phyloP scores from a whole-genome alignment of 2,797 vertebrate species.

The Carcharodon carcharias region DNA sequence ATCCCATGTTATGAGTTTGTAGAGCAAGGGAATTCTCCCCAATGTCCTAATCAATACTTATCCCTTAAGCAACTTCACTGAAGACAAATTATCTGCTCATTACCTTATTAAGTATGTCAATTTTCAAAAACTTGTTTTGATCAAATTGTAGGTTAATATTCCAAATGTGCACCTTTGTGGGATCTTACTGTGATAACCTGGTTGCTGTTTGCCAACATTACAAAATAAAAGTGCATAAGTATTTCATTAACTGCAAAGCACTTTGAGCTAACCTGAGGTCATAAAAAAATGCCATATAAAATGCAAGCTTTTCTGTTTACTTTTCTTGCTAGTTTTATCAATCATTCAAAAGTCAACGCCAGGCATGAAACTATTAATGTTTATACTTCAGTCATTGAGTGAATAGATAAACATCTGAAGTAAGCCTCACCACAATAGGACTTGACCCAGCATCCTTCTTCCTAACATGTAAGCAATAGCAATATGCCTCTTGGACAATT shows the following conservation, averaged over 20 bases:
- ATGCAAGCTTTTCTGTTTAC: background rate
- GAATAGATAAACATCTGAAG: background rate
- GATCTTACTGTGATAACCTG: background rate
- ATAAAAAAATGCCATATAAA: background rate
- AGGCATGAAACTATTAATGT: background rate
- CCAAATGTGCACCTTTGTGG: background rate
- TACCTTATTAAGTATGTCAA: background rate
- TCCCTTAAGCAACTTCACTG: background rate
- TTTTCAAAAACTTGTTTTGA: no score
- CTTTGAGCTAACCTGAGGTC: background rate
- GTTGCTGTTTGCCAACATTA: background rate
- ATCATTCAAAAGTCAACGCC: background rate
- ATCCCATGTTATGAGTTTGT: background rate
- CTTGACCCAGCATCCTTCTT: background rate
- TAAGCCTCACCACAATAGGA: background rate
- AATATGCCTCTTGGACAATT: background rate
- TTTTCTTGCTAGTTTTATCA: background rate
- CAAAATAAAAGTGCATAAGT: background rate
- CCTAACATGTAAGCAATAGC: background rate
- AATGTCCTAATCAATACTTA: background rate
- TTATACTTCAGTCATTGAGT: background rate
- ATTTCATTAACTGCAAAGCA: background rate
- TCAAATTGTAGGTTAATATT: no score
- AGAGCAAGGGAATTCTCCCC: background rate
- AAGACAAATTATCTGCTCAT: background rate